phyloP scores from a whole-genome alignment of 2,113 vertebrate genomes.

The Lagenorhynchus albirostris region DNA sequence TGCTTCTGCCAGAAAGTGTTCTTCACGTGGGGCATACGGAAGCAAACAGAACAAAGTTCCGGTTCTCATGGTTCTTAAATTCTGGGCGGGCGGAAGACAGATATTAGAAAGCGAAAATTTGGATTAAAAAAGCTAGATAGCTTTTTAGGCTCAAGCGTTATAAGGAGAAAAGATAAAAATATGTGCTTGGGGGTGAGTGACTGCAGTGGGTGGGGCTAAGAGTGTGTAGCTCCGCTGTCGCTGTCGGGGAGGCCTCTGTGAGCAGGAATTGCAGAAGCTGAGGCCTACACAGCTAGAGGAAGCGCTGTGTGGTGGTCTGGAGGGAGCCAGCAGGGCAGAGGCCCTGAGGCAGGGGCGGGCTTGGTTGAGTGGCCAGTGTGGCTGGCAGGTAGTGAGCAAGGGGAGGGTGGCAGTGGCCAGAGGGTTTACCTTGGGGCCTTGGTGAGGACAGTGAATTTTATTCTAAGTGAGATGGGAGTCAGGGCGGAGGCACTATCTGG shows the following conservation, averaged over 20 bases:
- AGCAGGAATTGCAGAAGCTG: neutral
- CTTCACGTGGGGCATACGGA: fast-evolving
- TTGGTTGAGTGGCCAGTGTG: neutral
- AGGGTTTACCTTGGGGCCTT: neutral
- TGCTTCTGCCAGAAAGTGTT: neutral
- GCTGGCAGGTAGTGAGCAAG: neutral
- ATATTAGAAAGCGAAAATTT: neutral
- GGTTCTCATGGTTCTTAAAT: neutral
- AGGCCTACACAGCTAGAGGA: neutral
- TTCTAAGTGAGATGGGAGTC: neutral
- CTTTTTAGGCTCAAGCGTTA: neutral
- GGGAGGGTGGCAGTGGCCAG: neutral
- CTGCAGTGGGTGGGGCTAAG: fast-evolving
- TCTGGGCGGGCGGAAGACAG: neutral
- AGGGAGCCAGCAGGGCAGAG: neutral
- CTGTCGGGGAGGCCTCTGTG: neutral
- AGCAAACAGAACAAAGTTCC: too few species aligned
- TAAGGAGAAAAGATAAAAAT: neutral
- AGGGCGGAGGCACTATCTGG: neutral
- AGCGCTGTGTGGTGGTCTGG: neutral
- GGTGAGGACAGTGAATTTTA: too few species aligned
- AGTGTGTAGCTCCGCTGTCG: neutral
- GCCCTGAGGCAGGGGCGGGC: neutral
- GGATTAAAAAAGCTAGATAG: neutral
- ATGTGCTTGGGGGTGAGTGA: neutral